These are phyloP conservation scores for Manduca sexta DNA, from an alignment of 1,140 invertebrate species.

Conservation along the genomic window DNA sequence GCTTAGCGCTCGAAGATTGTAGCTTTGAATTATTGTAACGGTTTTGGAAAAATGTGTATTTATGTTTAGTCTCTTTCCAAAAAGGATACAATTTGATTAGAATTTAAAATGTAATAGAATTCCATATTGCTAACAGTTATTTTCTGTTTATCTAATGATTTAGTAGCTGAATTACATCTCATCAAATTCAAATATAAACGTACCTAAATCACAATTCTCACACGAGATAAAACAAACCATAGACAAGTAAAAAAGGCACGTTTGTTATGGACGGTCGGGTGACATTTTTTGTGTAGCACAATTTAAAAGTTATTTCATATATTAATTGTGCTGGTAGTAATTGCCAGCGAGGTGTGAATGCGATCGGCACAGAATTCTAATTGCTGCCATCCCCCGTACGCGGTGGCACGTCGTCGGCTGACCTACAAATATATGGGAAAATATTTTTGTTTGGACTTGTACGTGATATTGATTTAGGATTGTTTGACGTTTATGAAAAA, in stretches of 20 bases:
- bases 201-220: too few species aligned
- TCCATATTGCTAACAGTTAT: too few species aligned
- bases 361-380: conserved; percentile 62
- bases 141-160: too few species aligned
- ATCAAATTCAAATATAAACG: too few species aligned
- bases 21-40: conserved; percentile 26
- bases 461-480: background rate
- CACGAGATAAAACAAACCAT: too few species aligned
- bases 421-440: conserved; percentile 65
- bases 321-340: conserved; percentile 23
- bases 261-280: background rate
- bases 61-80: background rate
- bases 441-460: conserved; percentile 8
- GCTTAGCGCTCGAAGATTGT: conserved; percentile 50
- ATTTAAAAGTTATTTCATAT: conserved; percentile 16
- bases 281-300: conserved; percentile 14
- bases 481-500: too few species aligned
- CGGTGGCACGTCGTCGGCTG: conserved; percentile 48
- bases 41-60: conserved; percentile 1
- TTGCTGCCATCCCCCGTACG: conserved; percentile 56
- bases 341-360: conserved; percentile 35
- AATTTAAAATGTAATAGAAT: too few species aligned
- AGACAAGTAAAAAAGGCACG: background rate
- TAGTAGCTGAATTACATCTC: too few species aligned
- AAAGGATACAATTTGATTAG: too few species aligned